Evolutionary conservation across 2,797 vertebrate species (phyloP).

Genomic region (Bradypodion pumilum): DNA sequence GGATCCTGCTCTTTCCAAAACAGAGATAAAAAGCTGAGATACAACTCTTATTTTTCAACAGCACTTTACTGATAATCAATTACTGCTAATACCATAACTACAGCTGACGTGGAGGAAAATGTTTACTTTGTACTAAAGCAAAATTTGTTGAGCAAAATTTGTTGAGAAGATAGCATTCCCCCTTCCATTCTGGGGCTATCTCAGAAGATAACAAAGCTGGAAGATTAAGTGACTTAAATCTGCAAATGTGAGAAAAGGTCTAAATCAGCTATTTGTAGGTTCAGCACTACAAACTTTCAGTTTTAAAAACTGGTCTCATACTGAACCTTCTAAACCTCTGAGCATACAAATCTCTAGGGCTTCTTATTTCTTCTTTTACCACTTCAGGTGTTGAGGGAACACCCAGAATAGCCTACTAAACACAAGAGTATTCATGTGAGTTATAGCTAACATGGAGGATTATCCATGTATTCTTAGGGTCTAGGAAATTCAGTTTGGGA

Average conservation of each 20-base stretch:
- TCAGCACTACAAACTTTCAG: conserved; percentile 17
- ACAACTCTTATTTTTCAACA: conserved; percentile 79
- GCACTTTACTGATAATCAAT: conserved; percentile 69
- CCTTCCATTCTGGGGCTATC: conserved; percentile 69
- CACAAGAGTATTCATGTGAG: too few species aligned
- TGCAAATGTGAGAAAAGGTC: conserved; percentile 56
- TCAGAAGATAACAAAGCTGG: conserved; percentile 64
- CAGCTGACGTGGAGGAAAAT: conserved; percentile 65
- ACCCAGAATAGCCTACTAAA: too few species aligned
- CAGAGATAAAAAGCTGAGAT: conserved; percentile 75
- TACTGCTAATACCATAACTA: conserved; percentile 69
- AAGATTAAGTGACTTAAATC: conserved; percentile 70
- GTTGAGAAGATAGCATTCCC: conserved; percentile 63
- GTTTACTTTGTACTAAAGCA: conserved; percentile 75
- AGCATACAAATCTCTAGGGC: too few species aligned
- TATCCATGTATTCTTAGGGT: neutral
- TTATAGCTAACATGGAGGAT: neutral
- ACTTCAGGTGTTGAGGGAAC: too few species aligned
- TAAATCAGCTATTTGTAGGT: conserved; percentile 28
- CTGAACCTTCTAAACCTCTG: neutral
- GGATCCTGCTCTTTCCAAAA: conserved; percentile 69
- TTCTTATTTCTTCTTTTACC: too few species aligned
- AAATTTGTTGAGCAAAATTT: conserved; percentile 63
- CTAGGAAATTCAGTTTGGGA: too few species aligned
- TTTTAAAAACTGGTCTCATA: conserved; percentile 21